A percentile compares a stretch with the other conserved stretches of the same genome.
These are phyloP conservation scores for Thalassarche chlororhynchos DNA, from an alignment of 2,113 vertebrate species.

Conservation along the genomic window DNA sequence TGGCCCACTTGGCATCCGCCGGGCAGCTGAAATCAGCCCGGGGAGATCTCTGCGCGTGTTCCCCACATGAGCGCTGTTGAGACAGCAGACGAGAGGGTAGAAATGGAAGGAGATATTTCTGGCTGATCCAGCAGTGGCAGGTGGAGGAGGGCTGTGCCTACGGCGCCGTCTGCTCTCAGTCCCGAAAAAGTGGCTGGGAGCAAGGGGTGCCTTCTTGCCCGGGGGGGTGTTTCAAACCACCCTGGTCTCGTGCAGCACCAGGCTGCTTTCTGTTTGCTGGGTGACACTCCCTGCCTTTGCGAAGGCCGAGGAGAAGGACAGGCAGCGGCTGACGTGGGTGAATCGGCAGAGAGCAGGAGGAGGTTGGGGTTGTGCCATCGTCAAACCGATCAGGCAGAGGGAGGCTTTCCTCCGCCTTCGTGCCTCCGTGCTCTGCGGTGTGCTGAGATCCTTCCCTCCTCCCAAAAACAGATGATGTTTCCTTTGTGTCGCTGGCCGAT, in stretches of 20 bases:
- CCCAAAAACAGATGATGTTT: rapidly evolving
- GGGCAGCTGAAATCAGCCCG: not conserved
- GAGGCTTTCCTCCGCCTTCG: not conserved
- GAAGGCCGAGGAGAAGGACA: not conserved
- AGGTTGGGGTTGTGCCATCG: not conserved
- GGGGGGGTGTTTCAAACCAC: not conserved
- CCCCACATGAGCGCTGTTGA: too few relatives aligned
- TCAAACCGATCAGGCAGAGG: not conserved
- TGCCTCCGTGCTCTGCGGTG: not conserved
- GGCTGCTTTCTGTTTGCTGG: not conserved
- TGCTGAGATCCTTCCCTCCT: not conserved
- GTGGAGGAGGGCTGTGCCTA: not conserved
- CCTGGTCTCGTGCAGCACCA: too few relatives aligned
- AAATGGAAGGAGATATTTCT: too few relatives aligned
- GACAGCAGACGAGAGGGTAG: not conserved
- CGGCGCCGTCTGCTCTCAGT: not conserved
- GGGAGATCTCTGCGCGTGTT: not conserved
- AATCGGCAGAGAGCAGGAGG: not conserved
- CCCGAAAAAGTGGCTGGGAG: not conserved
- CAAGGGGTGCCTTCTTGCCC: not conserved
- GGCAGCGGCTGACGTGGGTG: not conserved
- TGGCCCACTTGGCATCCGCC: not conserved
- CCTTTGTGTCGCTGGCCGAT: too few relatives aligned
- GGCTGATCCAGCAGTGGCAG: not conserved
- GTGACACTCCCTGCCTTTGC: not conserved